phyloP scores from a whole-genome alignment of 2,113 vertebrate species.

The Tachysurus vachellii region DNA sequence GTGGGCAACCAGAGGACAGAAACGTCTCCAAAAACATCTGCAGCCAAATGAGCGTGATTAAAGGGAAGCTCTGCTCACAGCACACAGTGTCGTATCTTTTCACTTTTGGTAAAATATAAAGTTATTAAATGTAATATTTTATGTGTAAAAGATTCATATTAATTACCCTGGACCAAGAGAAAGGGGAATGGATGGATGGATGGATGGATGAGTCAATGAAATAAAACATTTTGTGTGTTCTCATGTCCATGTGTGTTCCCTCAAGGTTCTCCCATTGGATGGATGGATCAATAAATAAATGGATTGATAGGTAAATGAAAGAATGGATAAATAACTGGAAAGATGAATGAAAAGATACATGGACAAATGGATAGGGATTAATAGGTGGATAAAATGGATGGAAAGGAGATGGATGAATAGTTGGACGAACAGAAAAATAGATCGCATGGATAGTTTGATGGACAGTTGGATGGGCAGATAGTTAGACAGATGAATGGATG shows the following conservation, averaged over 20 bases:
- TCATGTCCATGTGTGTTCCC: background rate
- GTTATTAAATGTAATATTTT: background rate
- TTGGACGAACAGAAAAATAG: too few species aligned
- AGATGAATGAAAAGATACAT: too few species aligned
- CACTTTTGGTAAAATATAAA: background rate
- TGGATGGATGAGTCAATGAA: background rate
- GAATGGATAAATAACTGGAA: too few species aligned
- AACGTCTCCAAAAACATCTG: background rate
- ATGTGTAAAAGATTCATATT: background rate
- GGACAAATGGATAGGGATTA: too few species aligned
- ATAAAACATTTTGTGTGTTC: background rate
- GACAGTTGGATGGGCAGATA: too few species aligned
- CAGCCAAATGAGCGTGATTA: background rate
- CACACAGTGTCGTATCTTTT: background rate
- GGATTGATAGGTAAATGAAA: too few species aligned
- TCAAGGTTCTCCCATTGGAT: background rate
- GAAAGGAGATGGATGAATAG: too few species aligned
- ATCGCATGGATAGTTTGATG: too few species aligned
- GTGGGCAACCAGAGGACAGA: background rate
- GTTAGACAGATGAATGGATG: too few species aligned
- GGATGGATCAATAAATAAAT: background rate
- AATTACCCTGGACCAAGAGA: background rate
- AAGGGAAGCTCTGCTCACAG: background rate
- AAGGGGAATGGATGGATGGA: background rate
- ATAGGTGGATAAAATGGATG: too few species aligned